phyloP scores from a whole-genome alignment of 2,797 vertebrate genomes.

The Erethizon dorsatum region DNA sequence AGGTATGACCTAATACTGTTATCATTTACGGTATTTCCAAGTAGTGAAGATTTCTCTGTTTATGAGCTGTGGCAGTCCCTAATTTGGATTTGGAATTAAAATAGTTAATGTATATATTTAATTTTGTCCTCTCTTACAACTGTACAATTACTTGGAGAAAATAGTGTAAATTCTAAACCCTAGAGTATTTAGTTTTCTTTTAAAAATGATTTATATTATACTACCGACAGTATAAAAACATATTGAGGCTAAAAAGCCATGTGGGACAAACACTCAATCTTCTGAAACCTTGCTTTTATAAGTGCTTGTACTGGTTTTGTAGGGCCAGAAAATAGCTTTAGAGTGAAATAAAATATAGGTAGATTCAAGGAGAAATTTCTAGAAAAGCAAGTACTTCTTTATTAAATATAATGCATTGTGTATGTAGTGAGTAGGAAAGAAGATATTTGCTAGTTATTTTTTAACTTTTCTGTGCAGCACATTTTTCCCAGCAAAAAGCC shows the following conservation, averaged over 20 bases:
- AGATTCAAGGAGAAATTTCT: conserved; percentile 38
- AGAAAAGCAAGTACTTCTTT: conserved; percentile 58
- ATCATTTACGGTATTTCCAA: conserved; percentile 51
- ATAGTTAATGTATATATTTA: conserved; percentile 46
- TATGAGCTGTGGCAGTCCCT: conserved; percentile 20
- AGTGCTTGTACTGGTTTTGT: conserved; percentile 29
- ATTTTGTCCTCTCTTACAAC: conserved; percentile 39
- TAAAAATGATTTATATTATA: conserved; percentile 65
- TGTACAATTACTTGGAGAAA: conserved; percentile 10
- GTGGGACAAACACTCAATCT: not conserved
- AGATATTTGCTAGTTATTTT: conserved; percentile 56
- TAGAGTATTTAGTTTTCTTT: conserved; percentile 57
- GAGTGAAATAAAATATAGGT: not conserved
- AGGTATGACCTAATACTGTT: conserved; percentile 92
- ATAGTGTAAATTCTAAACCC: conserved; percentile 29
- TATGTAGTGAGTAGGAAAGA: not conserved
- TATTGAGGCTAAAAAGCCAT: conserved; percentile 21
- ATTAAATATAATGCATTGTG: conserved; percentile 40
- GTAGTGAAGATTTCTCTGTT: conserved; percentile 29
- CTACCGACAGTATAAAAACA: conserved; percentile 45
- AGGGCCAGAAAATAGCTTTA: conserved; percentile 50
- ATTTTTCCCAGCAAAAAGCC: conserved; percentile 28
- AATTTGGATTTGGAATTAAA: conserved; percentile 57
- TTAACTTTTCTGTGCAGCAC: conserved; percentile 33
- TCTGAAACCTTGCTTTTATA: conserved; percentile 57